Base-by-base conservation (phyloP, 2,888 invertebrate genomes). In the Sepioteuthis lessoniana region DNA sequence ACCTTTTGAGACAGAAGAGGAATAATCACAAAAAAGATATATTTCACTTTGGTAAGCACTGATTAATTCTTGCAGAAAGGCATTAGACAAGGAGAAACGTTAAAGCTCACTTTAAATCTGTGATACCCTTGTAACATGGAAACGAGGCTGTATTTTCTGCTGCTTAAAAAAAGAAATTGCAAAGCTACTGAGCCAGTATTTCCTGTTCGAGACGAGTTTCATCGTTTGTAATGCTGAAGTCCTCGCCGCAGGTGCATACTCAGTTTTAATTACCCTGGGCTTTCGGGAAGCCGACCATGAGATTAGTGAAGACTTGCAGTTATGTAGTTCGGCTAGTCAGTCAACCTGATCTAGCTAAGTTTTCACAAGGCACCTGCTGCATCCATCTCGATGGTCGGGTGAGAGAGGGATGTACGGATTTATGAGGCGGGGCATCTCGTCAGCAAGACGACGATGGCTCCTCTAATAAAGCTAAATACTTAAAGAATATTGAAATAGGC, bases 301-400 rank as follows among this genome's bases (percentile, higher is more conserved):
- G 13, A 76, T 76, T 76, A 76, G n/a, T n/a, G 76, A n/a, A 76
- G n/a, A n/a, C 76, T 76, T 76, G 76, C 76, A 76, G 76, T 76
- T 76, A 76, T 76, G 35, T n/a, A n/a, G 13, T n/a, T 4, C n/a
- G n/a, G 76, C n/a, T 13, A n/a, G n/a, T 76, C 76, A 76, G 76
- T 76, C n/a, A 76, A 76, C n/a, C 35, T n/a, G n/a, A 55, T 21
- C 19, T 76, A n/a, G 8, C 76, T n/a, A 3, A 3, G 19, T 76
- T 76, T 76, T n/a, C 76, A n/a, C n/a, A 76, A 10, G n/a, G 76
- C 76, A 76, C n/a, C 76, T 76, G 76, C n/a, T 35, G 76, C n/a
- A 76, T n/a, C 16, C 76, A 25, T 55, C 55, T 3, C 5, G 19
- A 47, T 4, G 8, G 8, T 10, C 0, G 76, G 10, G 16, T 76